Evolutionary conservation across 2,797 vertebrate species (phyloP).

Genomic region (Amniataba percoides): DNA sequence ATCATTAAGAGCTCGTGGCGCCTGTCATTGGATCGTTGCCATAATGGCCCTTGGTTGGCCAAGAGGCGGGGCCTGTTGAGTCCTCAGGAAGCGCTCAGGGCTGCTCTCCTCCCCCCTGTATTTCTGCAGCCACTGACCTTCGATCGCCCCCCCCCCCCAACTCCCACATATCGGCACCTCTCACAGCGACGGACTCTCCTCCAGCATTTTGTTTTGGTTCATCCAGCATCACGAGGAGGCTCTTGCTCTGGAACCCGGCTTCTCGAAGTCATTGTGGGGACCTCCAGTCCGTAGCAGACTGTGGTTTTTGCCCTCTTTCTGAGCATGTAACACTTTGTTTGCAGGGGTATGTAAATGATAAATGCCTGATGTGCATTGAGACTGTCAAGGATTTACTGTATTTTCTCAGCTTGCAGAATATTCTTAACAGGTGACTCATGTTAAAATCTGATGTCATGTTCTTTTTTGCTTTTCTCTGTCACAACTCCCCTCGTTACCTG

Average conservation of each 20-base stretch:
- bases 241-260: slow-evolving; percentile 19
- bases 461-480: slow-evolving; percentile 26
- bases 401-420: slow-evolving; percentile 46
- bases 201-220: slow-evolving; percentile 17
- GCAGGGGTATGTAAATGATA: slow-evolving; percentile 40
- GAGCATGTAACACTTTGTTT: slow-evolving; percentile 62
- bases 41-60: slow-evolving; percentile 43
- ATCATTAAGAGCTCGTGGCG: slow-evolving; percentile 33
- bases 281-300: slow-evolving; percentile 20
- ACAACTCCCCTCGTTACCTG: slow-evolving; percentile 6
- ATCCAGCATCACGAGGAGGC: neutral
- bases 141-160: slow-evolving; percentile 28
- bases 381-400: slow-evolving; percentile 36
- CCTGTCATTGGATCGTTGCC: slow-evolving; percentile 69
- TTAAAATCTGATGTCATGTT: slow-evolving; percentile 40
- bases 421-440: slow-evolving; percentile 42
- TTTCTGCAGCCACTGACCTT: slow-evolving; percentile 31
- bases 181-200: slow-evolving; percentile 33
- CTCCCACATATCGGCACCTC: slow-evolving; percentile 59
- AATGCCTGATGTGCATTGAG: slow-evolving; percentile 32
- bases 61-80: slow-evolving; percentile 33
- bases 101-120: slow-evolving; percentile 6
- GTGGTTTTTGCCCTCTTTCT: slow-evolving; percentile 21
- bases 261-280: slow-evolving; percentile 6
- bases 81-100: slow-evolving; percentile 66